Percentiles rank a stretch among this genome's conserved stretches.
These are phyloP conservation scores for Hassar affinis DNA, from an alignment of 2,113 vertebrate genomes.

Conservation along the genomic window DNA sequence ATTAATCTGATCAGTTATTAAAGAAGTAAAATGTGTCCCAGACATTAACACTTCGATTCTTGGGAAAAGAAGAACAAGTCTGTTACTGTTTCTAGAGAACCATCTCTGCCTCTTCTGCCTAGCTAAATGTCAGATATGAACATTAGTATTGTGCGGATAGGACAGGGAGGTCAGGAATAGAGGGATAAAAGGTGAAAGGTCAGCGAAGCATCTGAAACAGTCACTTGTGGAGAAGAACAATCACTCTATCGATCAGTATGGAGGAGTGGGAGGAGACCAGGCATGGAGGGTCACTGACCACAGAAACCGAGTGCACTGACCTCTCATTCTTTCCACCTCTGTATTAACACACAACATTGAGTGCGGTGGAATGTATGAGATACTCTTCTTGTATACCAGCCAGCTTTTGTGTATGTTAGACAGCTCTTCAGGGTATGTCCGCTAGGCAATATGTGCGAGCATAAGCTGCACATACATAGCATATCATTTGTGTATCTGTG, in stretches of 20 bases:
- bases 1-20: background rate
- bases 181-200: constrained; percentile 40
- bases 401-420: background rate
- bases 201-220: constrained; percentile 46
- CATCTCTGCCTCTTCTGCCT: background rate
- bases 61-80: constrained; percentile 28
- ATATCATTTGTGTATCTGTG: constrained; percentile 29
- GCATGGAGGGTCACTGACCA: constrained; percentile 20
- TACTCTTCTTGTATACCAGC: background rate
- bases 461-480: background rate
- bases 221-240: constrained; percentile 52
- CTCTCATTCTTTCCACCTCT: constrained; percentile 48
- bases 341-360: background rate
- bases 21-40: background rate
- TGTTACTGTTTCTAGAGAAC: constrained; percentile 7
- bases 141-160: constrained; percentile 42
- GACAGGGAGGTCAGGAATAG: background rate
- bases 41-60: constrained; percentile 15
- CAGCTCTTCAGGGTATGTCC: background rate
- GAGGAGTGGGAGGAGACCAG: constrained; percentile 38
- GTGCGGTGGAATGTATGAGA: constrained; percentile 8
- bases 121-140: constrained; percentile 54
- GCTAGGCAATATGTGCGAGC: background rate
- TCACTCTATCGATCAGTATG: constrained; percentile 41
- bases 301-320: constrained; percentile 29